These are phyloP conservation scores for Acleris holmiana DNA, from an alignment of 2,888 invertebrate genomes.

Conservation along the genomic window DNA sequence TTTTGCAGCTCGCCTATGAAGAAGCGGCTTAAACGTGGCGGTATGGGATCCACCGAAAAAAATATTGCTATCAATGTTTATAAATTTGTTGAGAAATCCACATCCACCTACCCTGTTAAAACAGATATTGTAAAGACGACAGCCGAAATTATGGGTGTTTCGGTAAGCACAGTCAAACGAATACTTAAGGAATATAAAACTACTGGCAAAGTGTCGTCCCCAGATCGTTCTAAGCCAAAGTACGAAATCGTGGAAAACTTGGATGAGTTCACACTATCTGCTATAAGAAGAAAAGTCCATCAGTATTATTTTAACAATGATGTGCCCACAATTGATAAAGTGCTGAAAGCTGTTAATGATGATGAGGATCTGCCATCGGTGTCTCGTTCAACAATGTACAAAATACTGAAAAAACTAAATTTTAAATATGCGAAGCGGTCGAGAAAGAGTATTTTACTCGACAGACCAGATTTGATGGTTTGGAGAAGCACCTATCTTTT, in stretches of 20 bases:
- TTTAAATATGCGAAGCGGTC: not conserved
- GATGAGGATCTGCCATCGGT: slow-evolving; percentile 1
- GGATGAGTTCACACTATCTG: slow-evolving; percentile 1
- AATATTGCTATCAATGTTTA: too few species aligned
- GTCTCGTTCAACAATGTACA: not conserved
- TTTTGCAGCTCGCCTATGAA: too few species aligned
- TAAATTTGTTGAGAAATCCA: not conserved
- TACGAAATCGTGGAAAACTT: not conserved
- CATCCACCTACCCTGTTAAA: too few species aligned
- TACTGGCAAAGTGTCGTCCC: too few species aligned
- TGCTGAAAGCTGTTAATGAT: not conserved
- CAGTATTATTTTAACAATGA: slow-evolving; percentile 7
- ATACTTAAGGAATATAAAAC: too few species aligned
- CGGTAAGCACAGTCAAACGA: too few species aligned
- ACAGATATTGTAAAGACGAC: too few species aligned
- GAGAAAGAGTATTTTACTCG: slow-evolving; percentile 17
- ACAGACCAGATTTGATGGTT: slow-evolving; percentile 36
- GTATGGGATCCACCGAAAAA: too few species aligned
- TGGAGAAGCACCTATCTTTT: slow-evolving; percentile 36
- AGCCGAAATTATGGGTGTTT: too few species aligned
- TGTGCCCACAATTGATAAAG: slow-evolving; percentile 1
- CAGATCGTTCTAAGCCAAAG: too few species aligned
- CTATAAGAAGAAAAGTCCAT: not conserved
- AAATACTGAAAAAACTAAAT: not conserved
- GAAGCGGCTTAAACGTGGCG: too few species aligned